phyloP scores from a whole-genome alignment of 2,888 invertebrate species.

The Stegana nigrithorax region DNA sequence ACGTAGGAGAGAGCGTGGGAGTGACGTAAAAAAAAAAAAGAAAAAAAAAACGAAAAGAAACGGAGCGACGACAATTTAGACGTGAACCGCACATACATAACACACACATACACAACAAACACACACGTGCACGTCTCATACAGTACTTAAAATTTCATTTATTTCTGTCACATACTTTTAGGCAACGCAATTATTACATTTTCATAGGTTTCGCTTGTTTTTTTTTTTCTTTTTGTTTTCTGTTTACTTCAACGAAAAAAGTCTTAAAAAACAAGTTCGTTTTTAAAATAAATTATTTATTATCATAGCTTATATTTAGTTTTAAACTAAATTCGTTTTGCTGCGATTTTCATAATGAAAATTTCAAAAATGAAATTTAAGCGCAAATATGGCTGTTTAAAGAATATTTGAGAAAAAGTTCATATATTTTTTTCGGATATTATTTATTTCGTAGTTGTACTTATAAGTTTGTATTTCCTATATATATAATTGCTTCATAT shows the following conservation, averaged over 20 bases:
- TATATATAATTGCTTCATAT: too few species aligned
- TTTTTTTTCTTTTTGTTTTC: not conserved
- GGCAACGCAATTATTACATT: not conserved
- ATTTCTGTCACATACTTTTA: conserved; percentile 16
- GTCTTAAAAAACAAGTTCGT: not conserved
- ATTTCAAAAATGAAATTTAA: conserved; percentile 68
- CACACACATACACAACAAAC: not conserved
- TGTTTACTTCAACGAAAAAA: not conserved
- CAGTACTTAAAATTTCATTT: not conserved
- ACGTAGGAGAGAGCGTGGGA: not conserved
- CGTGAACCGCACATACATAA: not conserved
- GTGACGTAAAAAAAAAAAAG: not conserved
- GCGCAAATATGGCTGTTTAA: conserved; percentile 68
- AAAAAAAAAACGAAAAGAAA: not conserved
- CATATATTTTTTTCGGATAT: conserved; percentile 57
- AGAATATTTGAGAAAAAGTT: conserved; percentile 65
- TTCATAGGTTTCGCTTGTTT: not conserved
- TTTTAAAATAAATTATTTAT: not conserved
- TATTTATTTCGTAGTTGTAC: conserved; percentile 55
- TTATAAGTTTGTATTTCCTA: conserved; percentile 47
- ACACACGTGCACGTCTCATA: not conserved
- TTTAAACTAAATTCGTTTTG: not conserved
- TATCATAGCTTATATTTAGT: not conserved
- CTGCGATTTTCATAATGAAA: conserved; percentile 64
- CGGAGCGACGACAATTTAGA: not conserved